Base-by-base conservation (phyloP, 2,113 vertebrate genomes). In the Anguilla rostrata region DNA sequence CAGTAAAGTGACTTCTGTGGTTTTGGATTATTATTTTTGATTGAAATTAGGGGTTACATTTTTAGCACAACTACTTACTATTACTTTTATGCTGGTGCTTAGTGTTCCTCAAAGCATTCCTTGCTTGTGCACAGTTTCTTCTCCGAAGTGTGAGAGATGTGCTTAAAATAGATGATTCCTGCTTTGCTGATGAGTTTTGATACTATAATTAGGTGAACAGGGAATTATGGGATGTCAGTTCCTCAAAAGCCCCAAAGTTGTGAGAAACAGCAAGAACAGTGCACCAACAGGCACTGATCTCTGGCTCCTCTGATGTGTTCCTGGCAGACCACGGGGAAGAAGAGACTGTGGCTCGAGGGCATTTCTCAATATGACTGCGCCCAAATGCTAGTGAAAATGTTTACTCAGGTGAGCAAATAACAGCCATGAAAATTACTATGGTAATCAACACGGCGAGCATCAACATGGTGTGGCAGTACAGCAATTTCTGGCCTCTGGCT, bases 111-210 rank as follows among this genome's bases (percentile, higher is more conserved):
- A 46, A 46, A 2, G 43, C 8, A 8, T 46, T 46, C 3, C 8
- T 8, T 46, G 46, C 26, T 16, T 49, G 56, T 46, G 29, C 6
- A 41, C 16, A 11, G 39, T 3, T 20, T 71, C 39, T 8, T 66
- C 57, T 63, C 26, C 40, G 34, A 34, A 83, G 46, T 46, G 53
- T 43, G 57, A 84, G 20, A 66, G 60, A 16, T 26, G 34, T 20
- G 39, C 83, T 71, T 29, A 41, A 84, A 84, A 84, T 84, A 71
- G 39, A 66, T 66, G n/a, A 1, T 39, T 57, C 56, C 15, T 29
- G n/a, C 29, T 83, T 83, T n/a, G 82, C n/a, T 39, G 41, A 60
- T 60, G 49, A 83, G 29, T 83, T 83, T 83, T 83, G 53, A 63
- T 66, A 26, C 43, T 18, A 57, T 84, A 56, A 49, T 78, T 78